Base-by-base conservation (phyloP, 2,113 vertebrate genomes). In the Scomber scombrus region DNA sequence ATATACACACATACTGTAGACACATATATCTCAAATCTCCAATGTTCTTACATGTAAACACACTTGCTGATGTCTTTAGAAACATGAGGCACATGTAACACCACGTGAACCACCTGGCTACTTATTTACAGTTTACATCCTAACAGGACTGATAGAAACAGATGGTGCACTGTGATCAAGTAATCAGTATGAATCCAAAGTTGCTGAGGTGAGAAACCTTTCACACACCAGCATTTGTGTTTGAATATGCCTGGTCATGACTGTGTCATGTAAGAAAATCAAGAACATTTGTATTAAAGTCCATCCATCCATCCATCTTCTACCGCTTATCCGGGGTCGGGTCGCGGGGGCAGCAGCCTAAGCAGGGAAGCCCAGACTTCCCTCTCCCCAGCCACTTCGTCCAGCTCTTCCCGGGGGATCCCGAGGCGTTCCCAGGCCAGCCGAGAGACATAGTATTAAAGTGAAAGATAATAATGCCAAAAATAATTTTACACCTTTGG, bases 91-190 rank as follows among this genome's bases (percentile, higher is more conserved):
- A 78, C 68, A 16, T 61, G 69, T 63, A 26, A 23, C 23, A 34
- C 23, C 75, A 58, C 15, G 52, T 84, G 68, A 74, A 21, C 11
- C 0, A 31, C 19, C 15, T 45, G 56, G 63, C 21, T 64, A 78
- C 68, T 87, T 15, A 85, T 72, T 82, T 56, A 82, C 70, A 74
- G 57, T 55, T 18, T 5, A n/a, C 23, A 65, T 62, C 52, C 18
- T 26, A 6, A 13, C 57, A 13, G 40, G 8, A 26, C 61, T 71
- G 51, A 81, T 61, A 40, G 46, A 26, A 18, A 16, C 1, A 1
- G 3, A 50, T 11, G 16, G 49, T 26, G 9, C 5, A 11, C 3
- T 61, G 10, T 26, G 49, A 71, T 49, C 12, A 26, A 16, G n/a
- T 15, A n/a, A 72, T 70, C n/a, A 40, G 8, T 47, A 10, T 40